These are phyloP conservation scores for Pempheris klunzingeri DNA, from an alignment of 2,797 vertebrate genomes.

Conservation along the genomic window DNA sequence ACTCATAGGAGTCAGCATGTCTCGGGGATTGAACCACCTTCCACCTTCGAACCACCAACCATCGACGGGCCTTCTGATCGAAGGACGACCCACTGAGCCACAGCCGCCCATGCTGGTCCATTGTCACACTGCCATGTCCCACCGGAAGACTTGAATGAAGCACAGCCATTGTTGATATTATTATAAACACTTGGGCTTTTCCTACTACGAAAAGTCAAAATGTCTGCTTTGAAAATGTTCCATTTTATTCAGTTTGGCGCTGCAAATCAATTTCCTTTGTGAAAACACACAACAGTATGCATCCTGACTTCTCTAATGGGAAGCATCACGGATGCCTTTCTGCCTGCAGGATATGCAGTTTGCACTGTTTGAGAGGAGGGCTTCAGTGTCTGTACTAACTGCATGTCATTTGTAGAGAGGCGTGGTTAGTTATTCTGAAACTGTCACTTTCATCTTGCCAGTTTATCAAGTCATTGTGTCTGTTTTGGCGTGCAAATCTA, in stretches of 20 bases:
- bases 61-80: no score
- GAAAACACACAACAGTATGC: no score
- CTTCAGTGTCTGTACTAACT: background rate
- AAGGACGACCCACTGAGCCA: no score
- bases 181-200: background rate
- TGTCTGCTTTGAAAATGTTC: no score
- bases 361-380: background rate
- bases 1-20: no score
- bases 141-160: background rate
- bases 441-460: background rate
- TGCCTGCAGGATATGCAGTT: slow-evolving; percentile 18
- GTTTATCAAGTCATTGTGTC: background rate
- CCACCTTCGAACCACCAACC: no score
- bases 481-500: background rate
- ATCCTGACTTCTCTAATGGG: no score
- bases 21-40: no score
- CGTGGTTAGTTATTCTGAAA: background rate
- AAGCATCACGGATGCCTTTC: background rate
- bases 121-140: background rate
- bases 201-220: background rate
- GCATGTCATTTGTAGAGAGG: background rate
- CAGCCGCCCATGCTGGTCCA: background rate
- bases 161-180: background rate
- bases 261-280: no score
- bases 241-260: no score